Base-by-base conservation (phyloP, 2,888 invertebrate species). In the Lydus trimaculatus region DNA sequence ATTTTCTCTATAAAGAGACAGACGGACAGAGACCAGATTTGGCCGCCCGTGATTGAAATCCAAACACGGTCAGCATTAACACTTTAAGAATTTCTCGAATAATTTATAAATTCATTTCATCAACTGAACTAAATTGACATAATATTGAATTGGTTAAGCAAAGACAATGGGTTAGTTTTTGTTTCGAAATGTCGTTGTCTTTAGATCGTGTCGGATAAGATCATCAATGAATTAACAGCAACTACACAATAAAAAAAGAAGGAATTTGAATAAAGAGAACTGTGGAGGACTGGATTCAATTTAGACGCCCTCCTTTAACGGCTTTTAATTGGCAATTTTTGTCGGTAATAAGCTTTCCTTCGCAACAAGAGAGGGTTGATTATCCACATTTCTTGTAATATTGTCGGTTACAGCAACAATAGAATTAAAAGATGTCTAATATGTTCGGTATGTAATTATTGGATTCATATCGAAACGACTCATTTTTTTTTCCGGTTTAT, bases 381-480 rank as follows among this genome's bases (percentile, higher is more conserved):
- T 20, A 48, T 48, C 48, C 48, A 48, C 48, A 48, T 20, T 48
- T 48, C 20, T 20, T 48, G 20, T 13, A 48, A 48, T 23, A 48
- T 48, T 48, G 48, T 20, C 11, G 48, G 20, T 48, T 20, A 48
- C n/a, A 8, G 5, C 2, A 3, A 48, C 20, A 48, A 48, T 20
- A 48, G 7, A 43, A 43, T 43, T 9, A 20, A 48, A 48, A 48
- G 48, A 48, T 20, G 48, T 20, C 3, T 20, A 48, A 20, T 11
- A 23, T 60, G 62, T 66, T 64, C 61, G 70, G 64, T 67, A 70
- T 67, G 70, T 67, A 66, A 43, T 70, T 66, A 70, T 70, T 64
- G 64, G 67, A 64, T 67, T 61, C 63, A 33, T 64, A 70, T 67
- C 58, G 71, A 73, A 69, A 73, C 68, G 74, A 76, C 63, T 75